These are phyloP conservation scores for Struthio camelus DNA, from an alignment of 2,113 vertebrate species.

Conservation along the genomic window DNA sequence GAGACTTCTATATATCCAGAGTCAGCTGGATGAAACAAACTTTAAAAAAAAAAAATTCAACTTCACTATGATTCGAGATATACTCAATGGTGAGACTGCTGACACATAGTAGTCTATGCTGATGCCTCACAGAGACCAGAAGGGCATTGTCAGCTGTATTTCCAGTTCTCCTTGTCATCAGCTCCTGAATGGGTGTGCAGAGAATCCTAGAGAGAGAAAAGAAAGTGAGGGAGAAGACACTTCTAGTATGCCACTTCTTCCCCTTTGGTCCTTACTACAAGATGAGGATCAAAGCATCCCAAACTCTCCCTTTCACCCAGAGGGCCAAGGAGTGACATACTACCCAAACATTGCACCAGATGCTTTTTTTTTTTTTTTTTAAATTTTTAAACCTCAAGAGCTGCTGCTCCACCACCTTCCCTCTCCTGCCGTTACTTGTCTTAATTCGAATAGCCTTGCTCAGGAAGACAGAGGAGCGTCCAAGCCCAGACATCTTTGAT, in stretches of 20 bases:
- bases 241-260: background rate
- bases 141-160: background rate
- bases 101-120: background rate
- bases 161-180: constrained; percentile 57
- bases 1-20: background rate
- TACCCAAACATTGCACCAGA: background rate
- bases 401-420: background rate
- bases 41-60: background rate
- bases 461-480: background rate
- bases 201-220: background rate
- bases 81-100: fast-evolving
- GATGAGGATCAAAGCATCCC: background rate
- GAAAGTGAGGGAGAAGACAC: fast-evolving
- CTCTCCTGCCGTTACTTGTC: background rate
- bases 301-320: background rate
- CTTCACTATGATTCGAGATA: background rate
- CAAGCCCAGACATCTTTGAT: background rate
- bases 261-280: background rate
- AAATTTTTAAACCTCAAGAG: background rate
- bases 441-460: background rate
- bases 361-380: too few relatives aligned
- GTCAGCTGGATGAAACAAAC: background rate
- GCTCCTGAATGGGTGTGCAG: background rate
- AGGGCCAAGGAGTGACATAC: background rate
- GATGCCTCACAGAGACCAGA: background rate